These are phyloP conservation scores for Neolamprologus variostigma DNA, from an alignment of 2,113 vertebrate genomes.

Conservation along the genomic window DNA sequence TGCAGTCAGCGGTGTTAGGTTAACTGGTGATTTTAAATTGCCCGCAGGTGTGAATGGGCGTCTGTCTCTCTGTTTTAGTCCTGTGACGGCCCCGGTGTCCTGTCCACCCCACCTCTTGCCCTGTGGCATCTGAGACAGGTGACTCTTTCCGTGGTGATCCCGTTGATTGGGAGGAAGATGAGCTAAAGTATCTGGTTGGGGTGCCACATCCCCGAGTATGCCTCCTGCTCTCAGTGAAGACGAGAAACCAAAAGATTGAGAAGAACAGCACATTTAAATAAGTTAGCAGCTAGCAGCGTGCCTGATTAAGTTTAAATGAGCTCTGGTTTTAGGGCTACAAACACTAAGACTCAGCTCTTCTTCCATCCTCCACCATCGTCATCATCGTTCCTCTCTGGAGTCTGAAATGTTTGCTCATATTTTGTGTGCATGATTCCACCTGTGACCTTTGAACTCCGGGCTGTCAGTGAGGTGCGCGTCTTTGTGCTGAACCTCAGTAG, in stretches of 20 bases:
- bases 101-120: neutral
- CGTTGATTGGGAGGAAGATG: neutral
- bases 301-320: slow-evolving; percentile 52
- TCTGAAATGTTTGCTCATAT: neutral
- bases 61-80: neutral
- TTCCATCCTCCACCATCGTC: neutral
- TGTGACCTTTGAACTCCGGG: slow-evolving; percentile 11
- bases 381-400: neutral
- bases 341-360: neutral
- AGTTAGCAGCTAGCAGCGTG: slow-evolving; percentile 20
- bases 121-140: neutral
- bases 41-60: neutral
- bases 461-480: neutral
- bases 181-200: neutral
- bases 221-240: neutral
- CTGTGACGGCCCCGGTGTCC: neutral
- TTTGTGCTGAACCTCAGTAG: neutral
- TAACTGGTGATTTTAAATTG: neutral
- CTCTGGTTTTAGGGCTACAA: slow-evolving; percentile 9
- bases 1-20: neutral
- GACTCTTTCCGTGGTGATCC: neutral
- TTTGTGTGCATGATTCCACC: neutral
- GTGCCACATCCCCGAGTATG: neutral
- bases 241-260: neutral
- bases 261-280: slow-evolving; percentile 41